Evolutionary conservation across 2,113 vertebrate species (phyloP).

Genomic region (Lates calcarifer): DNA sequence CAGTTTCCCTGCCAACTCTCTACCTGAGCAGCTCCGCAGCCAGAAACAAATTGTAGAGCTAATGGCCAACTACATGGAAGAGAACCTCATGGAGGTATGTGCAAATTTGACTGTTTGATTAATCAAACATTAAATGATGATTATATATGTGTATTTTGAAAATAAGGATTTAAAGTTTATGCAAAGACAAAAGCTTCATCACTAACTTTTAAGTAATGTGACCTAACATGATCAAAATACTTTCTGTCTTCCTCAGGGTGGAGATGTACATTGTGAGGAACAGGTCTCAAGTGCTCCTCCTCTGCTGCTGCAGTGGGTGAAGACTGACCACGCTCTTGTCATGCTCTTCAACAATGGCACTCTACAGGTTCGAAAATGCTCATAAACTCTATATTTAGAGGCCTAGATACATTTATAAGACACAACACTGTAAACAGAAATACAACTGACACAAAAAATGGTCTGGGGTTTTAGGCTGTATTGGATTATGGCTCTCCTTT

Average conservation of each 20-base stretch:
- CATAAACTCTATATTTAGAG: neutral
- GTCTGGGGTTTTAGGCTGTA: neutral
- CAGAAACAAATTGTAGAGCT: constrained; percentile 93
- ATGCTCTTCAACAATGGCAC: constrained; percentile 98
- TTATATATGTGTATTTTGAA: neutral
- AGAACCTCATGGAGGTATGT: constrained; percentile 95
- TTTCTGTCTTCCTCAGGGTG: constrained; percentile 85
- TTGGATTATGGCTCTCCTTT: neutral
- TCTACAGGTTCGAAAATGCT: constrained; percentile 87
- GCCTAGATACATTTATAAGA: neutral
- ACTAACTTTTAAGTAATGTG: neutral
- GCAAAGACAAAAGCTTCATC: no score
- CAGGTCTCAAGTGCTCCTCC: constrained; percentile 81
- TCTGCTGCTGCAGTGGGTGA: constrained; percentile 97
- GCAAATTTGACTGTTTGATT: neutral
- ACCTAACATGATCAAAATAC: neutral
- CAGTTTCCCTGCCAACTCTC: constrained; percentile 86
- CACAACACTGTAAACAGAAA: neutral
- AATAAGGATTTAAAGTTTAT: neutral
- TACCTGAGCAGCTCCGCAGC: constrained; percentile 91
- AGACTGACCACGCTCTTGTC: constrained; percentile 95
- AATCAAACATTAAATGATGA: neutral
- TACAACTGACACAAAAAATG: neutral
- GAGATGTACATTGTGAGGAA: constrained; percentile 90
- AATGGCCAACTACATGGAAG: constrained; percentile 97